Evolutionary conservation across 37 sponge, comb jelly and placozoan species (phyloP).

Genomic region (Eunapius fragilis): DNA sequence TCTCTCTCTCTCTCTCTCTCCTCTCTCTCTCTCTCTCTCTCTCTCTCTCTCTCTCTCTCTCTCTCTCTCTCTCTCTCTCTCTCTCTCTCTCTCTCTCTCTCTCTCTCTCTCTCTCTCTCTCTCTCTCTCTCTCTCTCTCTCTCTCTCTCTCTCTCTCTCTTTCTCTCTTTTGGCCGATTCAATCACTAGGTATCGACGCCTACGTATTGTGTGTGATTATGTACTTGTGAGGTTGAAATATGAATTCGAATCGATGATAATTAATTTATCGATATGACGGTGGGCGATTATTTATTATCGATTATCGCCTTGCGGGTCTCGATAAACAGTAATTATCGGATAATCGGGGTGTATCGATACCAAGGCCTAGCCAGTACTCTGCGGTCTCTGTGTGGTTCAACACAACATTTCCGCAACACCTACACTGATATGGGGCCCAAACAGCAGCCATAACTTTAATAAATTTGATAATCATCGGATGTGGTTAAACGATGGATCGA

Average conservation of each 20-base stretch:
- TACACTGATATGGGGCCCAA: too few species aligned
- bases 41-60: conserved; percentile 42
- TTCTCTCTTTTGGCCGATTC: conserved; percentile 24
- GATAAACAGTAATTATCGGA: not conserved
- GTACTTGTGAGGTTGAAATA: not conserved
- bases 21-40: conserved; percentile 11
- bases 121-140: conserved; percentile 29
- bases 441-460: too few species aligned
- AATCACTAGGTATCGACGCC: too few species aligned
- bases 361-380: too few species aligned
- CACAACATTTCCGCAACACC: too few species aligned
- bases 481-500: too few species aligned
- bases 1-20: too few species aligned
- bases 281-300: not conserved
- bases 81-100: conserved; percentile 20
- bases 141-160: conserved; percentile 39
- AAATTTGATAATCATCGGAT: too few species aligned
- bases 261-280: not conserved
- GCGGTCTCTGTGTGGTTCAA: too few species aligned
- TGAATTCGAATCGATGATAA: not conserved
- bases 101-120: conserved; percentile 42
- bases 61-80: conserved; percentile 36
- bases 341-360: too few species aligned
- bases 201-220: too few species aligned
- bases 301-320: not conserved